Evolutionary conservation across 1,140 invertebrate genomes (phyloP), one percentile per base, ranked within the genome.

Genomic region (Megalopta genalis): DNA sequence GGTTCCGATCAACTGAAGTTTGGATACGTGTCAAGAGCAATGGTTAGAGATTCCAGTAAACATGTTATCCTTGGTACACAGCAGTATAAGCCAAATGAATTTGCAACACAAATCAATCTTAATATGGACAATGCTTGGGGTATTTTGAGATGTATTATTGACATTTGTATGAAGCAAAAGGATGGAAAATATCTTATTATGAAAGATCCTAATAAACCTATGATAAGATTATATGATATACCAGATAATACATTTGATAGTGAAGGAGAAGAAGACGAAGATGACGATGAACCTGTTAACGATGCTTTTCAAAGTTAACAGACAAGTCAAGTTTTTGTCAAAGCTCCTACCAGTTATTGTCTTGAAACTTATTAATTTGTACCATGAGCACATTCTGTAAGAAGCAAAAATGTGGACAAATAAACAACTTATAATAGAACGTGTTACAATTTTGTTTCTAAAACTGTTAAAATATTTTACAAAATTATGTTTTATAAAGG

Each of bases 71-170:
- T 99, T 52, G 99, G 99, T 39, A 99, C 98, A 7, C 99, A 99
- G 92, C 99, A 99, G 91, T 99, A 99, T 92, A 99, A 99, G 90
- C 99, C 99, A 3, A 96, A 97, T 87, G 99, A 99, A 93, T 99
- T 99, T 93, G 99, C 99, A 10, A 98, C 97, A 6, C 99, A 99
- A 93, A 99, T 99, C 87, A 99, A 99, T 94, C 93, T 99, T 80
- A 99, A 99, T 90, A 99, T 99, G 98, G 99, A 99, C 90, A 99
- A 99, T 93, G 98, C 97, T 2, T 99, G 99, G 99, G 99, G 99
- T 80, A 98, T 99, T 70, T 93, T 99, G n/a, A 95, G 99, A 8
- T 99, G 98, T 90, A 99, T 99, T 84, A 97, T 99, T 89, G 99
- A 99, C 90, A 97, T 99, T 77, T 98, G 98, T 85, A 98, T 99